These are phyloP conservation scores for Perdita meconis DNA, from an alignment of 2,888 invertebrate genomes.

Conservation along the genomic window DNA sequence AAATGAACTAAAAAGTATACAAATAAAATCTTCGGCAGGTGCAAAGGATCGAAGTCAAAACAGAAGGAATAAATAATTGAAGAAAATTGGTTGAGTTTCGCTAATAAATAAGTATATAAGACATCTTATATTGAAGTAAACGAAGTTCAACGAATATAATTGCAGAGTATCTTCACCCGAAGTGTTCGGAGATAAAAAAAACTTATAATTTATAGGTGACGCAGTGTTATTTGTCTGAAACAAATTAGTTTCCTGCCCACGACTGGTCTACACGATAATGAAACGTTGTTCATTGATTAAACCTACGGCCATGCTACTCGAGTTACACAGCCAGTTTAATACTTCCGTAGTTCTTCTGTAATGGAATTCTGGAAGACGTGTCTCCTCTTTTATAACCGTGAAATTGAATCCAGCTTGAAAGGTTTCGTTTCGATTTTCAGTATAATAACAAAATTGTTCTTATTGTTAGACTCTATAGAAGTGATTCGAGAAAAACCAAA, in stretches of 20 bases:
- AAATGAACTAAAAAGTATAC: too few species aligned
- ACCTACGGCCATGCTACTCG: constrained; percentile 68
- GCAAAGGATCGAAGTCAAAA: too few species aligned
- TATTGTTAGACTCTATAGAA: too few species aligned
- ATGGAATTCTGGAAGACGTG: constrained; percentile 52
- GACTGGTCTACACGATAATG: constrained; percentile 32
- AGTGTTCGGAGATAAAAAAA: constrained; percentile 13
- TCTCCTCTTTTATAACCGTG: constrained; percentile 41
- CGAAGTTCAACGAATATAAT: neutral
- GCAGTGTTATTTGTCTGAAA: constrained; percentile 38
- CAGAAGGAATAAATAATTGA: too few species aligned
- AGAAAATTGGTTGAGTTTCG: too few species aligned
- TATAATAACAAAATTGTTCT: too few species aligned
- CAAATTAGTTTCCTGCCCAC: constrained; percentile 54
- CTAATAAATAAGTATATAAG: too few species aligned
- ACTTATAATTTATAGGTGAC: constrained; percentile 24
- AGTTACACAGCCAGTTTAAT: constrained; percentile 62
- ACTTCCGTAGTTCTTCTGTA: constrained; percentile 60
- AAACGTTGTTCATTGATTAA: constrained; percentile 68
- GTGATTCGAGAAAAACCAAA: too few species aligned
- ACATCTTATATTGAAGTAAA: neutral
- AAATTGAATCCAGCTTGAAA: constrained; percentile 21
- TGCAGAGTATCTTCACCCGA: neutral
- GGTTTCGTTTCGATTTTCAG: too few species aligned
- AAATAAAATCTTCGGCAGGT: too few species aligned